These are phyloP conservation scores for Luidia sarsii DNA, from an alignment of 53 echinoderm and acorn worm genomes.

Conservation along the genomic window DNA sequence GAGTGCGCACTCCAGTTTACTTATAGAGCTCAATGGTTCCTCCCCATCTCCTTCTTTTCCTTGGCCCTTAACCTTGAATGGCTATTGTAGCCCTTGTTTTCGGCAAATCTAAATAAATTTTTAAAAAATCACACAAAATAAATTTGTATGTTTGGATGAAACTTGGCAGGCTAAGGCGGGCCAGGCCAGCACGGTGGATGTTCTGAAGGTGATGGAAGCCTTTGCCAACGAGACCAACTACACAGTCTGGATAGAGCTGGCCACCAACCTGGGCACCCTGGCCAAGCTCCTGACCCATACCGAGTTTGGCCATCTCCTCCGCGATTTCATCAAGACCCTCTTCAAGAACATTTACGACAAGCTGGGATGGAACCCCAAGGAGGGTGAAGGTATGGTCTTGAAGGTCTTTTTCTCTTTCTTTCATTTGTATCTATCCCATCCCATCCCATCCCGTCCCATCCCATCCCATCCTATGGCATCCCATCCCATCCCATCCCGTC, in stretches of 20 bases:
- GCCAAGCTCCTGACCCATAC: conserved; percentile 75
- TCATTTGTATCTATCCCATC: too few relatives aligned
- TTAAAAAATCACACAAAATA: too few relatives aligned
- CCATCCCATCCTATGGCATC: too few relatives aligned
- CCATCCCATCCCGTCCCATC: too few relatives aligned
- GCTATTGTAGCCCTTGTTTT: too few relatives aligned
- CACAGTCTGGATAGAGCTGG: conserved; percentile 96
- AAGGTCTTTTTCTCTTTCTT: background rate
- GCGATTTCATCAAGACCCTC: conserved; percentile 74
- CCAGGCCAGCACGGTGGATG: conserved; percentile 94
- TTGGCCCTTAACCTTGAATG: too few relatives aligned
- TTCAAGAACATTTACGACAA: conserved; percentile 66
- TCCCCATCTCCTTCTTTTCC: too few relatives aligned
- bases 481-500: too few relatives aligned
- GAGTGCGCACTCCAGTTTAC: too few relatives aligned
- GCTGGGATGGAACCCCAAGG: conserved; percentile 77
- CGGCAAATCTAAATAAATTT: too few relatives aligned
- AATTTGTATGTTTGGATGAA: background rate
- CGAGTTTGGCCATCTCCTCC: conserved; percentile 58
- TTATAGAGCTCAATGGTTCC: too few relatives aligned
- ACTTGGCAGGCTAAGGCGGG: conserved; percentile 89
- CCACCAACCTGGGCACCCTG: conserved; percentile 75
- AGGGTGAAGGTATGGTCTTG: conserved; percentile 80
- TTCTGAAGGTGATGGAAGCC: conserved; percentile 88
- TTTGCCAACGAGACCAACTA: conserved; percentile 92